Evolutionary conservation across 2,113 vertebrate genomes (phyloP).

Genomic region (Petaurus breviceps): DNA sequence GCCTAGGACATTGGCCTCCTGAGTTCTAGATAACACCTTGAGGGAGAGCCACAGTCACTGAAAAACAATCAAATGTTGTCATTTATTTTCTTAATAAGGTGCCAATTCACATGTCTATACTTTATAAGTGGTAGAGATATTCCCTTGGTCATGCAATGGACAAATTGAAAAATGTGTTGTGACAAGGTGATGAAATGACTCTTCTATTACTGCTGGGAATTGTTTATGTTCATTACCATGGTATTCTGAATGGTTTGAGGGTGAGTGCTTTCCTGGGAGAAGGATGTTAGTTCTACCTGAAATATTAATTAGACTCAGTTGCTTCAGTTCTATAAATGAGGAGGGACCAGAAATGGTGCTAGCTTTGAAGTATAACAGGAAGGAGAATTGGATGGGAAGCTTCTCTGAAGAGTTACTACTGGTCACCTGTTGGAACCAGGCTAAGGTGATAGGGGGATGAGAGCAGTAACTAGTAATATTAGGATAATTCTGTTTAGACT

Average conservation of each 20-base stretch:
- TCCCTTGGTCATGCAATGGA: background rate
- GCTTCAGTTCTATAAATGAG: background rate
- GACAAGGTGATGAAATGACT: background rate
- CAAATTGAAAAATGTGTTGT: background rate
- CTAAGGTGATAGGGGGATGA: background rate
- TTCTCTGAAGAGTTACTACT: background rate
- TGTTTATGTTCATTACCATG: background rate
- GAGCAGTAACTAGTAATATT: background rate
- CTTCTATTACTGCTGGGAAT: background rate
- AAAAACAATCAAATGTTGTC: background rate
- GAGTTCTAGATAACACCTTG: background rate
- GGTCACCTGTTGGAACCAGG: background rate
- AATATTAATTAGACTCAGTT: background rate
- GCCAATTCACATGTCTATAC: background rate
- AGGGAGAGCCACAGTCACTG: background rate
- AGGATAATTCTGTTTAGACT: background rate
- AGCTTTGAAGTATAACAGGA: background rate
- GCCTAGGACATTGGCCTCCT: background rate
- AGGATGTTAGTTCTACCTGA: background rate
- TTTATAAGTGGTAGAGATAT: background rate
- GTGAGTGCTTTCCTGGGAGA: background rate
- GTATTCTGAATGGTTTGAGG: background rate
- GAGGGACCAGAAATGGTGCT: background rate
- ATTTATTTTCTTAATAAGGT: background rate
- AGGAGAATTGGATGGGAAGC: background rate